Conservation (phyloP, 2,888 invertebrate genomes). For the Nephrotoma flavescens region DNA sequence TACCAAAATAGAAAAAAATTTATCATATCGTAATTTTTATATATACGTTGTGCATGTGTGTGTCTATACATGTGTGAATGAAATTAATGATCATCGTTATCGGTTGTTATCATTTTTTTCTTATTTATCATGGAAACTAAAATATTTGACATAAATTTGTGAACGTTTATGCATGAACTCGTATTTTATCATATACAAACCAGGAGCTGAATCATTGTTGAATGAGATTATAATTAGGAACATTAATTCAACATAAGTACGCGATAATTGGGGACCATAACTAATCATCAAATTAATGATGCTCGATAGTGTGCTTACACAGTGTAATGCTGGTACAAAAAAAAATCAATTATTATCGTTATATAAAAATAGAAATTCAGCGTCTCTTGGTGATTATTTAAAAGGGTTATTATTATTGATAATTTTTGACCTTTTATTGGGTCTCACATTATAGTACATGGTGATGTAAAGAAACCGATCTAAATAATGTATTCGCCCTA, state of each 20-base stretch:
- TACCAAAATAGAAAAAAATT: neutral
- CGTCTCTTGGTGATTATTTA: neutral
- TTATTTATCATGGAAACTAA: neutral
- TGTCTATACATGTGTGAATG: neutral
- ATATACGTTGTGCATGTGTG: neutral
- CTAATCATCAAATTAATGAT: neutral
- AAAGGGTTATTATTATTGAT: neutral
- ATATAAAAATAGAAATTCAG: neutral
- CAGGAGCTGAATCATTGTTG: neutral
- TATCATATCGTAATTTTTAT: neutral
- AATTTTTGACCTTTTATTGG: neutral
- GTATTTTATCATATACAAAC: neutral
- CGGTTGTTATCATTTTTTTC: neutral
- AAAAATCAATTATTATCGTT: neutral
- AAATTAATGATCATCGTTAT: neutral
- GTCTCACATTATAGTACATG: neutral
- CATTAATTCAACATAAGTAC: neutral
- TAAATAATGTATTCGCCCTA: neutral
- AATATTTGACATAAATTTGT: neutral
- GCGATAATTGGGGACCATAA: neutral
- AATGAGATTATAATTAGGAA: too few relatives aligned
- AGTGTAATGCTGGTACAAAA: neutral
- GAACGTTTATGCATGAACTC: neutral
- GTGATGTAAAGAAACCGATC: neutral
- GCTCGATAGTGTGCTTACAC: neutral